These are phyloP conservation scores for Hyppa rectilinea DNA, from an alignment of 2,888 invertebrate genomes.

Conservation along the genomic window DNA sequence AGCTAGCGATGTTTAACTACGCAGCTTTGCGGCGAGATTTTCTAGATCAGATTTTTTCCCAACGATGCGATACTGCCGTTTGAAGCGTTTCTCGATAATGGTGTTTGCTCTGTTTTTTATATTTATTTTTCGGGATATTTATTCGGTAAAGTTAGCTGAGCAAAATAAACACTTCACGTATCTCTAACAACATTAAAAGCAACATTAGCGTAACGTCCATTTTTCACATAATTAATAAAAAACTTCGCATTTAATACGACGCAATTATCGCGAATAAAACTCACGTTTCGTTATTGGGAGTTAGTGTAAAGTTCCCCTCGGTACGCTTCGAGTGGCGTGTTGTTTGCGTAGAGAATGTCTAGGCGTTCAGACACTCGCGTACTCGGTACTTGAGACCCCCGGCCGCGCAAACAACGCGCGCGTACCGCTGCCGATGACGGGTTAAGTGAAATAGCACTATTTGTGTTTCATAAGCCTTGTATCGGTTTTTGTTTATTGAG, in stretches of 20 bases:
- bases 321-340: conserved; percentile 53
- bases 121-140: conserved; percentile 40
- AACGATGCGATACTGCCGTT: conserved; percentile 62
- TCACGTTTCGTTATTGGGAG: conserved; percentile 52
- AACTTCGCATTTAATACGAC: conserved; percentile 22
- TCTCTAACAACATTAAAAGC: not conserved
- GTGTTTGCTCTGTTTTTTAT: conserved; percentile 65
- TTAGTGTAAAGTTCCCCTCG: conserved; percentile 45
- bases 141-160: conserved; percentile 25
- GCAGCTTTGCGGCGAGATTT: conserved; percentile 65
- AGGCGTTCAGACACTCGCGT: conserved; percentile 57
- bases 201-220: not conserved
- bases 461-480: conserved; percentile 51
- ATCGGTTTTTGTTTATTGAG: conserved; percentile 44
- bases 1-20: conserved; percentile 70
- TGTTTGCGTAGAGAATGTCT: conserved; percentile 66
- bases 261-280: conserved; percentile 54
- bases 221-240: conserved; percentile 16
- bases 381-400: conserved; percentile 59
- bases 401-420: conserved; percentile 51
- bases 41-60: conserved; percentile 68
- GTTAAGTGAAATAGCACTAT: conserved; percentile 66
- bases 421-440: conserved; percentile 47
- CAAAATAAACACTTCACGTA: conserved; percentile 20
- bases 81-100: conserved; percentile 73